Conservation (phyloP, 2,113 vertebrate genomes). For the Lepus timidus region DNA sequence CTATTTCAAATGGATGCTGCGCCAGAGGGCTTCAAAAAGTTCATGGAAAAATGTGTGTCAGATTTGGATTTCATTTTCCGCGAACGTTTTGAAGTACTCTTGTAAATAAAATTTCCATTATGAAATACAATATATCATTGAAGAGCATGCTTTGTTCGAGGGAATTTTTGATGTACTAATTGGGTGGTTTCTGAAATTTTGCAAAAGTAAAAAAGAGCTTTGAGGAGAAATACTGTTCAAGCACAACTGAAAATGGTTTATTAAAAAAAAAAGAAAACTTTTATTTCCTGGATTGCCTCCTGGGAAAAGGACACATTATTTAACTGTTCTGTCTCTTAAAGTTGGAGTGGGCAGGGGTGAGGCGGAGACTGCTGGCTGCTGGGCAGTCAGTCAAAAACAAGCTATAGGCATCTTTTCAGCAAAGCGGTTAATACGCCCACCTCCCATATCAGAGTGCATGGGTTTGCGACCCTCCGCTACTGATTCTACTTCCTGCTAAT, state of each 20-base stretch:
- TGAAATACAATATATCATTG: background rate
- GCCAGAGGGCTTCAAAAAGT: too few relatives aligned
- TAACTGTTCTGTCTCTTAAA: background rate
- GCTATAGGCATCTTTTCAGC: too few relatives aligned
- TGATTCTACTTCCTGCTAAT: too few relatives aligned
- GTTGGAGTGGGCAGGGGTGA: background rate
- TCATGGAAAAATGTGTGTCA: too few relatives aligned
- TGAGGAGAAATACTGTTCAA: slow-evolving; percentile 39
- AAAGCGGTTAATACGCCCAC: too few relatives aligned
- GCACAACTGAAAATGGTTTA: background rate
- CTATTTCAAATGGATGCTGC: background rate
- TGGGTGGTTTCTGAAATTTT: background rate
- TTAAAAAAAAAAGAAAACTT: background rate
- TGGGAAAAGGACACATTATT: background rate
- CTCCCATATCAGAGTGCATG: too few relatives aligned
- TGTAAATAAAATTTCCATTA: too few relatives aligned
- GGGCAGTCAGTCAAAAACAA: too few relatives aligned
- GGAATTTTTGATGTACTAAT: background rate
- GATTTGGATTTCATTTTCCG: too few relatives aligned
- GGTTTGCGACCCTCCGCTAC: too few relatives aligned
- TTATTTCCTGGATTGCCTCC: background rate
- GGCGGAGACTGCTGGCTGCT: background rate
- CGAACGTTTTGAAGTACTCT: too few relatives aligned
- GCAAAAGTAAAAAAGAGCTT: background rate
- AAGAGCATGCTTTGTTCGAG: slow-evolving; percentile 12